Base-by-base conservation (phyloP, 2,797 vertebrate species). In the Scleropages formosus region DNA sequence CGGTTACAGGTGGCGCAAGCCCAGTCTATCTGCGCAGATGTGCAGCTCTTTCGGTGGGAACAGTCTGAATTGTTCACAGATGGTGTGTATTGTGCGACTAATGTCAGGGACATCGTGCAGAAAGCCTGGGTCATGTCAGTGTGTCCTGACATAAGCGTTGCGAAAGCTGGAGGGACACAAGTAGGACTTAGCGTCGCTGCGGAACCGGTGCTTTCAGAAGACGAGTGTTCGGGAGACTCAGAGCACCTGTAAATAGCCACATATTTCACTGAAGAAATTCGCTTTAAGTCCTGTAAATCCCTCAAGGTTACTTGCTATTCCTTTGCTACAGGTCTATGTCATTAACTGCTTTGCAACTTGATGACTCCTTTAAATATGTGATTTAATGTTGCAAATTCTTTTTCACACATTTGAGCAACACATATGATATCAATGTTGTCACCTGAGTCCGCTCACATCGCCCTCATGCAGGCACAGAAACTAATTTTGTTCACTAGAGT, bases 401-500 rank as follows among this genome's bases (percentile, higher is more conserved):
- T 56, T 8, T 3, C 9, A 56, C 3, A 12, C 2, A 12, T 56
- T 56, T 56, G 61, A 18, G 59, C 15, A 20, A 27, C 31, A 47
- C 15, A 31, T 26, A 22, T 8, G 65, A 62, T n/a, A n/a, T 26
- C 44, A 53, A 58, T 26, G 53, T 71, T 71, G 71, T n/a, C 47
- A 11, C 24, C 49, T 15, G 24, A 22, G 67, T 47, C 26, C 18
- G 51, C 68, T 53, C 68, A 56, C 24, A 70, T 15, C 16, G 31
- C 22, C 24, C 15, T 51, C 3, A 56, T 4, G 24, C 24, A 56
- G 68, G 18, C 24, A 56, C 18, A 24, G n/a, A 20, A 53, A 8
- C 68, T 71, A 71, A 71, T 71, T 71, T 47, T 58, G 26, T 71
- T 58, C 53, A 26, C 26, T 10, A 16, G 26, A 44, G 13, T 51